Base-by-base conservation (phyloP, 2,888 invertebrate species). In the Ephialtes manifestator region DNA sequence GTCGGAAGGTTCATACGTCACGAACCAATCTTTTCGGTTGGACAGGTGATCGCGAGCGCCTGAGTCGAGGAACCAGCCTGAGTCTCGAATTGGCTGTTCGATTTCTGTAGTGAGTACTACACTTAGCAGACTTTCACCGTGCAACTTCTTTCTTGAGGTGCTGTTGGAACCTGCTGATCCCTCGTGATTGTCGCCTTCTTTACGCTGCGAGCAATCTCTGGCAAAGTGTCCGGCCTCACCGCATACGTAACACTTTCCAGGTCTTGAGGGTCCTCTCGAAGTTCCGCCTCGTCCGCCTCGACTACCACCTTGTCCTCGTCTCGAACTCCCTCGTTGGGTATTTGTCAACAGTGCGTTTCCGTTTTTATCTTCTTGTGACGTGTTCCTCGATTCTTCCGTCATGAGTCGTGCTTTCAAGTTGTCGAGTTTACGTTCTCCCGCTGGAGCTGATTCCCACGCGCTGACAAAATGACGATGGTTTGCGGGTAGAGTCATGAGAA, bases 381-480 rank as follows among this genome's bases (percentile, higher is more conserved):
- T 10, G n/a, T 70, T 1, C 53, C 79, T 13, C 8, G 58, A 60
- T 48, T 86, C 86, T 18, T 85, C 75, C 48, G 77, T 63, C 13
- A 35, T 20, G 20, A 85, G 70, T 18, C 79, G 31, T 4, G 79
- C 43, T 0, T 48, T 80, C 20, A 85, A 43, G 8, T 80, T 75
- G 1, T 63, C 53, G 10, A 85, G 43, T 2, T 60, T 85, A 3
- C 76, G 75, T 11, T 58, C 74, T 18, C 58, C 48, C n/a, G n/a
- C 74, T 0, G 76, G 48, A 7, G 72, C 58, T 4, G 76, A 83
- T 31, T 85, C 85, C 85, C 82, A 90, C 0, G 87, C 89, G 20
- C 86, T 88, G 15, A 83, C 31, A 31, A 90, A 90, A 70, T 90
- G 82, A 48, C 86, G 85, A 48, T 81, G 89, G 7, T 13, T 58